These are phyloP conservation scores for Zaprionus africanus DNA, from an alignment of 1,140 invertebrate species.

Conservation along the genomic window DNA sequence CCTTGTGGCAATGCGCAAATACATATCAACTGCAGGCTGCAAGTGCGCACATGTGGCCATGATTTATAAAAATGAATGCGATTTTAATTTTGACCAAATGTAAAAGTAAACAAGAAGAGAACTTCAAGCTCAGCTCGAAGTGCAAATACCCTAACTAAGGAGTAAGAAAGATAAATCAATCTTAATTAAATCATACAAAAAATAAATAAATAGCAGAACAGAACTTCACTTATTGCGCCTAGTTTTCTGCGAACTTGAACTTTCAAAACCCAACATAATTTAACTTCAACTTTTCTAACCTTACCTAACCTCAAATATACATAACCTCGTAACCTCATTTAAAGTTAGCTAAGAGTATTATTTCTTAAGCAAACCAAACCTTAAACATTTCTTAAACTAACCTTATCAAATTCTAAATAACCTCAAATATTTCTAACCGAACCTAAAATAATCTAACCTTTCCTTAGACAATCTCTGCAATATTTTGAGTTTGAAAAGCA, in stretches of 20 bases:
- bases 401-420: not conserved
- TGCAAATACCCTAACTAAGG: conserved; percentile 5
- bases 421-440: not conserved
- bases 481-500: too few relatives aligned
- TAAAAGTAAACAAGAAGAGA: conserved; percentile 41
- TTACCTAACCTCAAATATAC: not conserved
- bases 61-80: conserved; percentile 73
- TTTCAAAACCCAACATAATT: too few relatives aligned
- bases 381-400: not conserved
- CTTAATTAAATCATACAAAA: too few relatives aligned
- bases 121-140: not conserved
- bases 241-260: too few relatives aligned
- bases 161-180: too few relatives aligned
- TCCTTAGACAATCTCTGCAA: too few relatives aligned
- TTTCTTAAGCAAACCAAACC: too few relatives aligned
- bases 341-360: too few relatives aligned
- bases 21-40: conserved; percentile 37
- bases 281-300: not conserved
- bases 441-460: too few relatives aligned
- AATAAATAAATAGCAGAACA: too few relatives aligned
- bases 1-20: conserved; percentile 22
- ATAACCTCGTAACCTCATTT: rapidly evolving
- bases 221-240: too few relatives aligned
- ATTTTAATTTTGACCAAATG: conserved; percentile 72
- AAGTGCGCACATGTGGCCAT: conserved; percentile 52